A percentile compares a stretch with the other conserved stretches of the same genome.
These are phyloP conservation scores for Drosophila robusta DNA, from an alignment of 2,888 invertebrate species.

Conservation along the genomic window DNA sequence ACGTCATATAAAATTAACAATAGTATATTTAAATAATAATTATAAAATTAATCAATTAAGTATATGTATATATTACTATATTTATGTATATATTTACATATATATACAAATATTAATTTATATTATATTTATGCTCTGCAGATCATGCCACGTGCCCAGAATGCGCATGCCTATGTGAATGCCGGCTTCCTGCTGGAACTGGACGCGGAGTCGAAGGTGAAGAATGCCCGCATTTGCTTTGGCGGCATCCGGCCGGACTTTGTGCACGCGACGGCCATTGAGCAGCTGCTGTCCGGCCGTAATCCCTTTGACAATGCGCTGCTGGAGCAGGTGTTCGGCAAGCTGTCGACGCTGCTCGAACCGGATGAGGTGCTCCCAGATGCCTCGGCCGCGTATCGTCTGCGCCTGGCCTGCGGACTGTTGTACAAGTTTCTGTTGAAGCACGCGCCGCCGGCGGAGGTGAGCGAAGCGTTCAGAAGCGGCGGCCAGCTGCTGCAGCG, in stretches of 20 bases:
- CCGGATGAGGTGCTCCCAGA: conserved; percentile 89
- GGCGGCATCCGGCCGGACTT: conserved; percentile 88
- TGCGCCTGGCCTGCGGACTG: conserved; percentile 89
- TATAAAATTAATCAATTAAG: no score
- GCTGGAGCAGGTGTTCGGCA: conserved; percentile 85
- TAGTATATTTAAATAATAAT: no score
- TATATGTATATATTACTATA: no score
- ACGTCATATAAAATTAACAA: no score
- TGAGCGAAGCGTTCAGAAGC: conserved; percentile 45
- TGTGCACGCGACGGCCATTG: conserved; percentile 87
- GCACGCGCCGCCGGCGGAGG: conserved; percentile 86
- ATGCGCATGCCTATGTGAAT: conserved; percentile 92
- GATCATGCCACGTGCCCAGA: conserved; percentile 92
- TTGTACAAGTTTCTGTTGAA: conserved; percentile 91
- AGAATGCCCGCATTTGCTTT: conserved; percentile 87
- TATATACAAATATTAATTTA: no score
- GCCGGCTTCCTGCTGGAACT: conserved; percentile 90
- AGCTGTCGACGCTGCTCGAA: conserved; percentile 87
- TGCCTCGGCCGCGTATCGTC: conserved; percentile 89
- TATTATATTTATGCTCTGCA: conserved; percentile 13
- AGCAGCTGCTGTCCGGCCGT: conserved; percentile 85
- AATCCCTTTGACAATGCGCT: conserved; percentile 84
- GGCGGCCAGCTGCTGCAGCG: conserved; percentile 87
- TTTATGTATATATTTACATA: no score
- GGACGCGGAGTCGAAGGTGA: conserved; percentile 82